Base-by-base conservation (phyloP, 2,888 invertebrate genomes). In the Sesamia inferens region DNA sequence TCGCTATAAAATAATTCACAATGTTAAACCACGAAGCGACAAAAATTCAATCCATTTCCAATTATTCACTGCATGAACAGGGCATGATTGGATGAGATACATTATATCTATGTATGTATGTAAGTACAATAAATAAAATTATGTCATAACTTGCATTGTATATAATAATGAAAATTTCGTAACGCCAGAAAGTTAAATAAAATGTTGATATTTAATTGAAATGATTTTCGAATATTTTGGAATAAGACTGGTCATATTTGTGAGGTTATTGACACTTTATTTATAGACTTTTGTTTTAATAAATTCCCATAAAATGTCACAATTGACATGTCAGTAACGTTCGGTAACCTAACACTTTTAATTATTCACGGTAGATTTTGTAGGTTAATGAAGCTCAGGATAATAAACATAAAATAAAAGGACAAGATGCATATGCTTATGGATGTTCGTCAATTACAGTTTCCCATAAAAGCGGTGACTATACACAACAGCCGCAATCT, bases 1-100 rank as follows among this genome's bases (percentile, higher is more conserved):
- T 77, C 19, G 22, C 58, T 42, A 57, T 61, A 76, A 79, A 80
- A 69, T 71, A 57, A 59, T 76, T 59, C 68, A 74, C 75, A 80
- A 71, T 65, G 47, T 71, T 65, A 68, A 77, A 83, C 65, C 65
- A 64, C 79, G 63, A 54, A 57, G 62, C 68, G 68, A 81, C 70
- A 71, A 72, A 80, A 77, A 69, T 77, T 82, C 75, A 79, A 78
- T 80, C 72, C 71, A 76, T 74, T 82, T 78, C 69, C 81, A 85
- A 85, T 84, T 80, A 82, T 71, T 72, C 44, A 31, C 48, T 55
- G 63, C 68, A 82, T 78, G 70, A 68, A 65, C 76, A 80, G 71
- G 62, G 47, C 66, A 77, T 83, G 74, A 82, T 84, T 80, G 85
- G 66, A 70, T 68, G 71, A 76, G 42, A 72, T 75, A 74, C 65